Percentiles rank a stretch among this genome's conserved stretches.
Conservation (phyloP, 1,140 invertebrate species). For the Xylocopa sonorina region DNA sequence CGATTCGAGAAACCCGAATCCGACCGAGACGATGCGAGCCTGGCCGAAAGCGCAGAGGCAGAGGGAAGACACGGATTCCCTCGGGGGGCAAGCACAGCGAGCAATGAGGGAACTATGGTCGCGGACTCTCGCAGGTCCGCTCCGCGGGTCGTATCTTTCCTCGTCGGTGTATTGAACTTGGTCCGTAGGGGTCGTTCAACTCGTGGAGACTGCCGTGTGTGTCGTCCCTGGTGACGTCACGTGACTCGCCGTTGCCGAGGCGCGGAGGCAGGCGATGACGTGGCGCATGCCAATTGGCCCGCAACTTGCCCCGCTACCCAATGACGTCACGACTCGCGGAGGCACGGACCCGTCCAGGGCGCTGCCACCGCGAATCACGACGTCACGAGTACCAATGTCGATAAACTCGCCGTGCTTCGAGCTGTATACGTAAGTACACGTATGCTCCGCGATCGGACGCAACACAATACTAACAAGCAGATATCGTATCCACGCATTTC, state of each 20-base stretch:
- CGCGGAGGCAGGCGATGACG: slow-evolving; percentile 74
- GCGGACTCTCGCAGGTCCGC: slow-evolving; percentile 41
- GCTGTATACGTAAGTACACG: slow-evolving; percentile 30
- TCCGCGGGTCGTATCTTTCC: slow-evolving; percentile 41
- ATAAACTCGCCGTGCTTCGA: slow-evolving; percentile 39
- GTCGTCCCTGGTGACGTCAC: slow-evolving; percentile 74
- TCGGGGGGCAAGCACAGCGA: slow-evolving; percentile 22
- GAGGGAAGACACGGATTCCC: slow-evolving; percentile 24
- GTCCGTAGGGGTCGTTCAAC: slow-evolving; percentile 77
- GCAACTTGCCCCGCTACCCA: slow-evolving; percentile 51
- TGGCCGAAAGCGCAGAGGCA: slow-evolving; percentile 19
- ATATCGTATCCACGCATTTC: not conserved
- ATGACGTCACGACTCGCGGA: slow-evolving; percentile 72
- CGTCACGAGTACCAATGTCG: slow-evolving; percentile 61
- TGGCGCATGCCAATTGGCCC: slow-evolving; percentile 69
- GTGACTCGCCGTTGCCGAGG: slow-evolving; percentile 62
- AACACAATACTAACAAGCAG: not conserved
- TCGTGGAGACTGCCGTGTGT: slow-evolving; percentile 47
- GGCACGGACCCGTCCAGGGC: slow-evolving; percentile 48
- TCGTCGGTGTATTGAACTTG: slow-evolving; percentile 79
- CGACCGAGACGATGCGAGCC: not conserved
- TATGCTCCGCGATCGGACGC: not conserved
- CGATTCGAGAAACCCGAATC: slow-evolving; percentile 25
- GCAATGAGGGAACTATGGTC: slow-evolving; percentile 59
- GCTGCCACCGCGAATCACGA: slow-evolving; percentile 45